phyloP scores from a whole-genome alignment of 2,888 invertebrate species.

The Hypsopygia costalis region DNA sequence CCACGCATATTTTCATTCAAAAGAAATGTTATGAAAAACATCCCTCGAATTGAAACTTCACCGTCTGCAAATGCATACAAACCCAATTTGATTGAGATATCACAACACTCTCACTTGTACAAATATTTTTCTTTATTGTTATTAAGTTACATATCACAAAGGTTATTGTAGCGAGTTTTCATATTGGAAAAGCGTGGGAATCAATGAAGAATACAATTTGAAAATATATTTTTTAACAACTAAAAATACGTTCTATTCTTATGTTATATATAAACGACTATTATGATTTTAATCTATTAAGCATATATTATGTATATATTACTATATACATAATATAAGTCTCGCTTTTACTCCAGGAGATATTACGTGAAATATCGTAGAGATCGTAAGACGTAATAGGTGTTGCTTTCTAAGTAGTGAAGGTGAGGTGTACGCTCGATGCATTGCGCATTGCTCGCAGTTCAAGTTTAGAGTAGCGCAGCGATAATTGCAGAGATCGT shows the following conservation, averaged over 20 bases:
- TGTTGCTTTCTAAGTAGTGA: slow-evolving; percentile 77
- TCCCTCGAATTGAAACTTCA: slow-evolving; percentile 27
- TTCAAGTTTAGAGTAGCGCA: slow-evolving; percentile 71
- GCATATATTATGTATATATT: no score
- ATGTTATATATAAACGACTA: no score
- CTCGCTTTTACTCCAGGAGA: slow-evolving; percentile 13
- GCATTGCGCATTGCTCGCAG: slow-evolving; percentile 45
- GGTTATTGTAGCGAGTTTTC: slow-evolving; percentile 39
- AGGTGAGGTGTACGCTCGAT: slow-evolving; percentile 67
- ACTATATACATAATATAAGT: slow-evolving; percentile 33
- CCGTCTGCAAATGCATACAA: slow-evolving; percentile 29
- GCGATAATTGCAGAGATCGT: slow-evolving; percentile 71
- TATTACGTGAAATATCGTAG: slow-evolving; percentile 34
- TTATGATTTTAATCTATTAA: no score
- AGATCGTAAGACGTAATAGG: slow-evolving; percentile 59
- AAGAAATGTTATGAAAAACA: slow-evolving; percentile 46
- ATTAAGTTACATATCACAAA: slow-evolving; percentile 38
- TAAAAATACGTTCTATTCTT: no score
- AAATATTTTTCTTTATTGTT: slow-evolving; percentile 62
- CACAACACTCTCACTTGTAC: slow-evolving; percentile 48
- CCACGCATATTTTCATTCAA: slow-evolving; percentile 22
- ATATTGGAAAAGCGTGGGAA: slow-evolving; percentile 45
- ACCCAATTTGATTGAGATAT: slow-evolving; percentile 46
- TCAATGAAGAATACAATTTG: slow-evolving; percentile 13
- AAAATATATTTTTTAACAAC: not conserved